These are phyloP conservation scores for Tethya wilhelma DNA, from an alignment of 37 sponge, comb jelly and placozoan genomes.

Conservation along the genomic window DNA sequence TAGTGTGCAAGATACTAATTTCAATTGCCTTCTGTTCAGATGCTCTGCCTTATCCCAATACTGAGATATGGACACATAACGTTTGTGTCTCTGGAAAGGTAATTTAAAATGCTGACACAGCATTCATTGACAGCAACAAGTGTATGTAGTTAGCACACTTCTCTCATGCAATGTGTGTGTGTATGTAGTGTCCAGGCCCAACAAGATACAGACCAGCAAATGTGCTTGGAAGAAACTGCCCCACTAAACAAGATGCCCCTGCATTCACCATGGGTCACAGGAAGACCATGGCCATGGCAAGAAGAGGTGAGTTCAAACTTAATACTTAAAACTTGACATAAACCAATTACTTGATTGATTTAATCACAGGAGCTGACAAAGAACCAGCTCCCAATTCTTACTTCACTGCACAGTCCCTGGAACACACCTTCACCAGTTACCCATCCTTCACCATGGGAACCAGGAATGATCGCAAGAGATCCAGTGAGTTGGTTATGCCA, in stretches of 20 bases:
- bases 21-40: not conserved
- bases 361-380: not conserved
- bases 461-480: not conserved
- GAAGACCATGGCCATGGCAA: not conserved
- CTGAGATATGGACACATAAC: constrained; percentile 32
- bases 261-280: constrained; percentile 44
- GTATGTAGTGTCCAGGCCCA: constrained; percentile 48
- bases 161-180: too few species aligned
- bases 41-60: constrained; percentile 24
- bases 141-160: not conserved
- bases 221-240: constrained; percentile 37
- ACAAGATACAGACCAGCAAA: constrained; percentile 33
- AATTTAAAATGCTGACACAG: not conserved
- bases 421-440: not conserved
- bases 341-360: not conserved
- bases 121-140: not conserved
- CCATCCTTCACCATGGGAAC: constrained; percentile 55
- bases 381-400: constrained; percentile 52
- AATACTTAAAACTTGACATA: not conserved
- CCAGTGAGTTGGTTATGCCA: constrained; percentile 2
- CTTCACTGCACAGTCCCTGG: constrained; percentile 2
- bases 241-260: constrained; percentile 35
- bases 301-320: not conserved
- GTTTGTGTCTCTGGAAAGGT: constrained; percentile 12
- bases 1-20: not conserved